Conservation (phyloP, 1,140 invertebrate species). For the Ylistrum balloti region DNA sequence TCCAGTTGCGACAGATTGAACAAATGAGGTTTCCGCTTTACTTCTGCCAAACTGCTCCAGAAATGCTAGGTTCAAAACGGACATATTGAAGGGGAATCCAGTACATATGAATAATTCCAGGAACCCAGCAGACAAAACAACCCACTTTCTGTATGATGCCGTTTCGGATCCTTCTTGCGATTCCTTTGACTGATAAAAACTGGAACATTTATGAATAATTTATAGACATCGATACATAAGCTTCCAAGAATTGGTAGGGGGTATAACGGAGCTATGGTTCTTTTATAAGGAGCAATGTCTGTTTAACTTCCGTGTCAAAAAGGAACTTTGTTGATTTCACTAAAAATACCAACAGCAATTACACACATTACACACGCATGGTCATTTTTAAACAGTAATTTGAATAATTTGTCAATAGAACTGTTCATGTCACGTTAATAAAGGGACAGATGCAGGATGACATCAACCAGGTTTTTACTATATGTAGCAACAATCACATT, state of each 20-base stretch:
- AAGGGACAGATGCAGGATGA: too few species aligned
- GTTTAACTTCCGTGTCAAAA: too few species aligned
- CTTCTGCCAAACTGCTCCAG: constrained; percentile 44
- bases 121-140: constrained; percentile 40
- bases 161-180: neutral
- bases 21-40: constrained; percentile 47
- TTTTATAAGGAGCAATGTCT: too few species aligned
- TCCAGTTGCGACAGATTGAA: constrained; percentile 46
- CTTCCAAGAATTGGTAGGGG: neutral
- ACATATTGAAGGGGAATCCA: constrained; percentile 49
- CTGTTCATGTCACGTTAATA: too few species aligned
- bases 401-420: too few species aligned
- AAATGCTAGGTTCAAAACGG: constrained; percentile 44
- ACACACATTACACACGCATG: too few species aligned
- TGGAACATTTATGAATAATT: neutral
- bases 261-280: too few species aligned
- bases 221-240: neutral
- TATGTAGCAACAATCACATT: too few species aligned
- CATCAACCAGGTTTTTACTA: too few species aligned
- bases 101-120: constrained; percentile 8
- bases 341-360: too few species aligned
- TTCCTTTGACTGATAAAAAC: neutral
- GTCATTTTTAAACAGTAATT: too few species aligned
- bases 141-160: constrained; percentile 4
- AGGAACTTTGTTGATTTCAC: too few species aligned